A percentile compares a stretch with the other conserved stretches of the same genome.
These are phyloP conservation scores for Osmerus mordax DNA, from an alignment of 2,113 vertebrate genomes.

Conservation along the genomic window DNA sequence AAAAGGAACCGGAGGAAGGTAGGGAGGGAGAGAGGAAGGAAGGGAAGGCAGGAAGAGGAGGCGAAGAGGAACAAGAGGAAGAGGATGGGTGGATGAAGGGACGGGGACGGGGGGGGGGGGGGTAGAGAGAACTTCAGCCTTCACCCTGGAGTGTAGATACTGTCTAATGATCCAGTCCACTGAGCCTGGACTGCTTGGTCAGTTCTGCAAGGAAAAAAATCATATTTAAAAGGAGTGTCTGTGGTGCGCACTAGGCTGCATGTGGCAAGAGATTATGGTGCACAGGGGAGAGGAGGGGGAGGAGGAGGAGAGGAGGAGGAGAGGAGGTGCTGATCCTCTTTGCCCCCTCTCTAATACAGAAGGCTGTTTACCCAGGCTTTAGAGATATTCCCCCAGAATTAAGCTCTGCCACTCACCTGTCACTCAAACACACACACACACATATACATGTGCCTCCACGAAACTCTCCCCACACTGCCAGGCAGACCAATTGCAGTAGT, in stretches of 20 bases:
- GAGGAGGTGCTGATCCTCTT: constrained; percentile 11
- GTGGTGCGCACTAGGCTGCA: not conserved
- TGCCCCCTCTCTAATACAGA: constrained; percentile 29
- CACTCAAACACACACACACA: constrained; percentile 27
- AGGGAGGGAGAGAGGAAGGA: no score
- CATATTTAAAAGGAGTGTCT: constrained; percentile 21
- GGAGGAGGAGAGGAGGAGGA: not conserved
- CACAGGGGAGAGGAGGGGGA: not conserved
- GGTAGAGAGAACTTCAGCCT: not conserved
- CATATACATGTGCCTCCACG: no score
- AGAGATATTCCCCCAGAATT: constrained; percentile 34
- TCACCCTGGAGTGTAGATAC: no score
- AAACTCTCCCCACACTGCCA: no score
- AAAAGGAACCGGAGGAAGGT: no score
- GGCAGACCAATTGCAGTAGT: no score
- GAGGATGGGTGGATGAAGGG: not conserved
- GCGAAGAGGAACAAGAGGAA: no score
- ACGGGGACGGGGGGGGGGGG: not conserved
- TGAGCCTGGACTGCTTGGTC: constrained; percentile 37
- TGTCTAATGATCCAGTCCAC: constrained; percentile 25
- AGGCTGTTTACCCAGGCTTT: constrained; percentile 42
- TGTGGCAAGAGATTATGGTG: constrained; percentile 31
- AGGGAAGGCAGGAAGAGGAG: no score
- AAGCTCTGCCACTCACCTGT: constrained; percentile 38
- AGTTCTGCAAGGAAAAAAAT: constrained; percentile 40